These are phyloP conservation scores for Limnothrissa miodon DNA, from an alignment of 2,113 vertebrate genomes.

Conservation along the genomic window DNA sequence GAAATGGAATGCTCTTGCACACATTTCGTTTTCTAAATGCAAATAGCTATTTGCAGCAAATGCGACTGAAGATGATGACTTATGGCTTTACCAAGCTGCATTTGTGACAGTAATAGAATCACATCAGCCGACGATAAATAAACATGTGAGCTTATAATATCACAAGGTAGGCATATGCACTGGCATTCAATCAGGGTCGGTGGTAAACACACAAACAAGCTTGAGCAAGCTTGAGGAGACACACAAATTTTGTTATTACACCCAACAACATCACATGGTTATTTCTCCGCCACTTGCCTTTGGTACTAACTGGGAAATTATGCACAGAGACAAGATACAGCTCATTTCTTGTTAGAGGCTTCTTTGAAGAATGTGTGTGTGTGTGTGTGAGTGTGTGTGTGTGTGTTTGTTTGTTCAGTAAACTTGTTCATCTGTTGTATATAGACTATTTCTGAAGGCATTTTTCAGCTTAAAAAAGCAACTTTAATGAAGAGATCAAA, in stretches of 20 bases:
- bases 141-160: conserved; percentile 46
- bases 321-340: neutral
- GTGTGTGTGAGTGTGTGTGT: conserved; percentile 18
- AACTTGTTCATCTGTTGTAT: neutral
- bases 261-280: neutral
- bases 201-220: neutral
- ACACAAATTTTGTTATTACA: conserved; percentile 13
- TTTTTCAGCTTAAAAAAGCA: neutral
- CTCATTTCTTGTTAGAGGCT: neutral
- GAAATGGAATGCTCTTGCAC: conserved; percentile 24
- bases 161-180: conserved; percentile 30
- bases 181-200: neutral
- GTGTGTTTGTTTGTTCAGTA: conserved; percentile 12
- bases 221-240: neutral
- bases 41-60: conserved; percentile 53
- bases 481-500: neutral
- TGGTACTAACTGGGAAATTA: neutral
- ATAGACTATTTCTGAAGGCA: neutral
- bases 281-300: neutral
- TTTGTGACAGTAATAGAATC: conserved; percentile 50
- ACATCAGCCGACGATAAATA: conserved; percentile 39
- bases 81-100: conserved; percentile 35
- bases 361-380: neutral
- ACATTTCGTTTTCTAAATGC: conserved; percentile 47
- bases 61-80: conserved; percentile 34